Base-by-base conservation (phyloP, 1,140 invertebrate genomes). In the Neuroterus valhalla region DNA sequence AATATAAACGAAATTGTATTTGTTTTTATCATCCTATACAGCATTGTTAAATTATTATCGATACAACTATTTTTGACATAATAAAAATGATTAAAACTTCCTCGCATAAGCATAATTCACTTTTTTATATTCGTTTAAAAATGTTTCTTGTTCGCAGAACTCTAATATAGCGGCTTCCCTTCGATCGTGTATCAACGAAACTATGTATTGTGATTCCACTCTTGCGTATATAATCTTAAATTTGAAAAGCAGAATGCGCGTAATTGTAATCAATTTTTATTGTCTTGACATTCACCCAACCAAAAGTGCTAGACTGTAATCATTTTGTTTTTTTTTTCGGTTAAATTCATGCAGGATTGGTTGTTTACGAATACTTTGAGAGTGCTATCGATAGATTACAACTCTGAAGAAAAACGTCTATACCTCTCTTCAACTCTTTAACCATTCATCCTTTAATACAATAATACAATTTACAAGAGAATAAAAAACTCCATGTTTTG, bases 1-100 rank as follows among this genome's bases (percentile, higher is more conserved):
- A 66, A 77, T 84, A 80, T 69, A 77, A 84, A 82, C 68, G 62
- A 82, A 83, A 79, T 81, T 81, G 78, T 85, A 80, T 84, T 82
- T 81, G 19, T 77, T 73, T 70, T 76, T 75, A 75, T 74, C 52
- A 78, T 83, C 70, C 71, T 83, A 84, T 81, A 83, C 82, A 75
- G 72, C 69, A 78, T 77, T 74, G 66, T 77, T 82, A 74, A 46
- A 80, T 81, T 78, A 80, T 68, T 76, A 71, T 78, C 68, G 48
- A 81, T 81, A 81, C 80, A 80, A 77, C 50, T 76, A 78, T 77
- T 75, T 70, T 38, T 75, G 70, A 77, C 52, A 80, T 76, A 50
- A 72, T 78, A 66, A 77, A 76, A 77, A 75, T 79, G 74, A 62
- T 62, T 75, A 77, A 76, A 82, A 80, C 78, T 78, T 75, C 75